phyloP scores from a whole-genome alignment of 92 coral and sea anemone species.

The Pocillopora meandrina region DNA sequence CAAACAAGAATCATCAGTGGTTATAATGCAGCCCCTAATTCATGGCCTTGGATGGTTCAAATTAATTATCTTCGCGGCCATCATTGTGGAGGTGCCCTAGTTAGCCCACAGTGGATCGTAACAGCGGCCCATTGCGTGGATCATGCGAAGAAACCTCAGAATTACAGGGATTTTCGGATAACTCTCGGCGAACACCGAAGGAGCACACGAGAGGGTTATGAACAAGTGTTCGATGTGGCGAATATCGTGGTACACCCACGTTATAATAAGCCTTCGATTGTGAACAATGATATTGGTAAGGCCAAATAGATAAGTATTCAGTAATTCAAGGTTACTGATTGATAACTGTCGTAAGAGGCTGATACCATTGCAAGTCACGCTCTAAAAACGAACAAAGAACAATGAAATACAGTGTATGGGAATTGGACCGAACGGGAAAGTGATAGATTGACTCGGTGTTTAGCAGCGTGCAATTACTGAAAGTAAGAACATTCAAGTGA shows the following conservation, averaged over 20 bases:
- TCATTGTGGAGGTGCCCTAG: constrained; percentile 79
- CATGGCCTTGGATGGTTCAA: constrained; percentile 91
- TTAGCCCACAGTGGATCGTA: constrained; percentile 76
- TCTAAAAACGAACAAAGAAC: no score
- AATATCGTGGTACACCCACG: constrained; percentile 58
- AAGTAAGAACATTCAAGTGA: no score
- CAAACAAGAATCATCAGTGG: constrained; percentile 73
- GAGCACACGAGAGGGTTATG: constrained; percentile 58
- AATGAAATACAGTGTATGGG: no score
- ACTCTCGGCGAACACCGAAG: constrained; percentile 74
- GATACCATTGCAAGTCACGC: no score
- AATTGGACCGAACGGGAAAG: no score
- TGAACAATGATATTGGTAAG: constrained; percentile 77
- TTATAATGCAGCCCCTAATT: constrained; percentile 61
- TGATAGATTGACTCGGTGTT: no score
- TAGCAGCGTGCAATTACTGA: no score
- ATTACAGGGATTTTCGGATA: constrained; percentile 46
- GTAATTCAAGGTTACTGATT: neutral
- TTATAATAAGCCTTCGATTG: constrained; percentile 41
- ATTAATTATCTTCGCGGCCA: constrained; percentile 62
- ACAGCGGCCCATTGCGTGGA: constrained; percentile 82
- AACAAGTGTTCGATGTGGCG: constrained; percentile 59
- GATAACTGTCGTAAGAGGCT: neutral
- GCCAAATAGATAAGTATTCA: no score
- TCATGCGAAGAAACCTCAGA: constrained; percentile 50